Percentiles rank a stretch among this genome's conserved stretches.
Evolutionary conservation across 2,797 vertebrate species (phyloP).

Genomic region (Manis crassicaudata): DNA sequence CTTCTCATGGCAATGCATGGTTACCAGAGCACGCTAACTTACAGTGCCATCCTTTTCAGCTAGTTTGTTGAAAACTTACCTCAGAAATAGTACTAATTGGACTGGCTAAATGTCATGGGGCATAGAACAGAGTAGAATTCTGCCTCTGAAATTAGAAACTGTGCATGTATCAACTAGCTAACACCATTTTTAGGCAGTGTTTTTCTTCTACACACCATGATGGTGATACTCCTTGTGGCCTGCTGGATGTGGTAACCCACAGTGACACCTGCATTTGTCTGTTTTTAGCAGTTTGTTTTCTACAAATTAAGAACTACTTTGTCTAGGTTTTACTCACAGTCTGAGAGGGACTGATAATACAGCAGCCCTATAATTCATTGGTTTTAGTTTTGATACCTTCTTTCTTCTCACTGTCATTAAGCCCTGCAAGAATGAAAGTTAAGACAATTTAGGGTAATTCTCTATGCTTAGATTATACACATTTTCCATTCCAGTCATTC

Average conservation of each 20-base stretch:
- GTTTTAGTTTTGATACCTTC: constrained; percentile 61
- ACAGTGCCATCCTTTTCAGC: neutral
- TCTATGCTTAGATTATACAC: constrained; percentile 52
- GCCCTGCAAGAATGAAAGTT: constrained; percentile 54
- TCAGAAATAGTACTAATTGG: constrained; percentile 16
- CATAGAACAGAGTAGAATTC: neutral
- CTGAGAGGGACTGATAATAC: constrained; percentile 59
- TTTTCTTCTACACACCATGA: neutral
- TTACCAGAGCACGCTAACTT: neutral
- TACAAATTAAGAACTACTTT: constrained; percentile 60
- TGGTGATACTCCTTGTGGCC: neutral
- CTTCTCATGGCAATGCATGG: neutral
- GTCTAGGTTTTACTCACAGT: constrained; percentile 51
- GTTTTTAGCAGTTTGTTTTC: constrained; percentile 57
- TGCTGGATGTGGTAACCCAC: neutral
- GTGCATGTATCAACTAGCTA: neutral
- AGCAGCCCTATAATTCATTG: constrained; percentile 62
- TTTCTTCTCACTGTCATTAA: constrained; percentile 62
- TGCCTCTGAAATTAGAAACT: constrained; percentile 25
- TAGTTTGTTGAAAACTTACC: neutral
- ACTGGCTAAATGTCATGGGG: neutral
- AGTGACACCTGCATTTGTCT: constrained; percentile 23
- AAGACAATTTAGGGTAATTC: constrained; percentile 63
- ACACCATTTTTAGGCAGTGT: neutral
- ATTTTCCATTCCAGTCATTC: constrained; percentile 53